phyloP scores from a whole-genome alignment of 2,113 vertebrate genomes.

The Phocoena sinus region DNA sequence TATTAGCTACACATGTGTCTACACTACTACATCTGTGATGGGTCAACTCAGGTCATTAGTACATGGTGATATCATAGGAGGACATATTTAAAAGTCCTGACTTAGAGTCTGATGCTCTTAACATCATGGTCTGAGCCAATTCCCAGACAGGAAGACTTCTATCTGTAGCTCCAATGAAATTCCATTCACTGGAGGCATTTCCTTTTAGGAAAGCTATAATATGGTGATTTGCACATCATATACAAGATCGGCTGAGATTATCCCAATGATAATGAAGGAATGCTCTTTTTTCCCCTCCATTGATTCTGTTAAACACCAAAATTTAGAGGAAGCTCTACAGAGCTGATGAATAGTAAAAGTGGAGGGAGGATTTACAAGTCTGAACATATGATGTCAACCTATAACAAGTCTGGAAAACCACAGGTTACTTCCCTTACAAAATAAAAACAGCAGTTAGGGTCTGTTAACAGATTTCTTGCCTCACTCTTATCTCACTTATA shows the following conservation, averaged over 20 bases:
- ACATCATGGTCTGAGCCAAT: not conserved
- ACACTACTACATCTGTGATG: not conserved
- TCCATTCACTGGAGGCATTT: not conserved
- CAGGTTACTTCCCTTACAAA: constrained; percentile 19
- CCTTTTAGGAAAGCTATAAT: constrained; percentile 9
- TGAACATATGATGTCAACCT: not conserved
- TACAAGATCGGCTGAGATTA: not conserved
- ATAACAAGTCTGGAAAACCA: constrained; percentile 10
- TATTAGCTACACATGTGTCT: not conserved
- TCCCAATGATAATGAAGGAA: not conserved
- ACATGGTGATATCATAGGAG: not conserved
- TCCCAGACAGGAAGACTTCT: not conserved
- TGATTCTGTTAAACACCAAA: constrained; percentile 34
- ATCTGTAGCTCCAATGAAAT: not conserved
- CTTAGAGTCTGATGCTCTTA: not conserved
- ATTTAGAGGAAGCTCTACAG: not conserved
- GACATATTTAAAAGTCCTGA: not conserved
- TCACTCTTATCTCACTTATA: not conserved
- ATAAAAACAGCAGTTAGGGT: constrained; percentile 36
- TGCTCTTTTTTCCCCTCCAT: not conserved
- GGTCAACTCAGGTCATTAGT: not conserved
- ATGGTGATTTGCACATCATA: not conserved
- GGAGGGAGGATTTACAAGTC: constrained; percentile 1
- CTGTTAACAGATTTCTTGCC: not conserved
- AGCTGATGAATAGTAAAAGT: not conserved